Evolutionary conservation across 2,888 invertebrate genomes (phyloP), one percentile per base, ranked within the genome.

Genomic region (Cetonia aurata): DNA sequence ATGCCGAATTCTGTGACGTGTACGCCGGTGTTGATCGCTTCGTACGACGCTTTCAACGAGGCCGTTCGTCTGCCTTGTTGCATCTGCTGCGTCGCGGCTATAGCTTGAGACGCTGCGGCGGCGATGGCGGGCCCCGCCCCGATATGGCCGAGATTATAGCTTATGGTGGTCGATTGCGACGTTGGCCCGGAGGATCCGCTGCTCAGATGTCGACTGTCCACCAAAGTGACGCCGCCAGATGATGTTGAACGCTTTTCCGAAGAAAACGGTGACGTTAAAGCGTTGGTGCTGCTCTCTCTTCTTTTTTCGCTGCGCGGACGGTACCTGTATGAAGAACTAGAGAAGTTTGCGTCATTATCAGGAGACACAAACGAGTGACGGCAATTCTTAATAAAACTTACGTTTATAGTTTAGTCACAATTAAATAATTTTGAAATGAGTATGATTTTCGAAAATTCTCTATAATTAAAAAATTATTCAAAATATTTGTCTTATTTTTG

Each of bases 21-120:
- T 6, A 80, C 82, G 55, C 91, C 89, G 0, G 91, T 89, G 73
- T 91, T 90, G 69, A 93, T 92, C 0, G 96, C 97, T 83, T 98
- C 98, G 82, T 96, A 97, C 37, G 96, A 96, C 12, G 98, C 97
- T 85, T 98, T 98, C 75, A 98, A 86, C 78, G 96, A 96, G 1
- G 97, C 95, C 0, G 97, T 96, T 67, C 98, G 89, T 55, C 98
- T 89, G 0, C 98, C 98, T 79, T 96, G 96, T 80, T 95, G 95
- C 95, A 97, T 96, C 90, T 94, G 94, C 80, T 98, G 97, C 1
- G 98, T 98, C 0, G 96, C 96, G 4, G 95, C 96, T 72, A 98
- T 97, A 0, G 98, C 98, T 83, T 98, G 96, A 19, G 96, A 96
- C 0, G 97, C 98, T 0, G 98, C 97, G 0, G 94, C 96, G 0